Evolutionary conservation across 2,113 vertebrate species (phyloP), one percentile per base, ranked within the genome.

Genomic region (Arvicanthis niloticus): DNA sequence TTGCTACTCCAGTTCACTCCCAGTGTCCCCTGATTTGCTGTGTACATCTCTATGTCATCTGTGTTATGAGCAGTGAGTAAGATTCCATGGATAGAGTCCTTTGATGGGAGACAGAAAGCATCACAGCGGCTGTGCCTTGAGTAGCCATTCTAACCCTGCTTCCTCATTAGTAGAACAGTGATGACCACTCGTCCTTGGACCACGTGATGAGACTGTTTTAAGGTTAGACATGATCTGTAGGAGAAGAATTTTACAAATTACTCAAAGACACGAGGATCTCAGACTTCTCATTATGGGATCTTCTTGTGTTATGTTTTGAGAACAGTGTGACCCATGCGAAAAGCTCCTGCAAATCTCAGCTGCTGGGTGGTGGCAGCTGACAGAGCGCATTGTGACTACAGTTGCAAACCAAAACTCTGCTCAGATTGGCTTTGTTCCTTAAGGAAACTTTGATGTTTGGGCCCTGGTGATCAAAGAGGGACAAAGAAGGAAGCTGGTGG

Each of bases 201-300:
- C 37, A 48, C 37, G 13, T 62, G n/a, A 84, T 13, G 1, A 48
- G 6, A 37, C 56, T 60, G 9, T 82, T 65, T 95, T 31, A 37
- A 76, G 40, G 53, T 84, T 68, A 78, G 73, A 58, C 58, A 31
- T 13, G 21, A 53, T 73, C 56, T 9, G 24, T 45, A 87, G 40
- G 22, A 93, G 91, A 88, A 95, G 31, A 67, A 26, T 21, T 93
- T 90, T 68, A 70, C 24, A 56, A 56, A 75, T 91, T 78, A 93
- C 62, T 73, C 62, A 92, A 72, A 68, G 78, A 21, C 60, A 42
- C 7, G 37, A 89, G 45, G 15, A 42, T 68, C 60, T 31, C 45
- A 84, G 48, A 93, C n/a, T 24, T 60, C 40, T 73, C 29, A 56
- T 82, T 62, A 80, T 4, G 70, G 72, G 72, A 65, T 82, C 82